These are phyloP conservation scores for Corapipo altera DNA, from an alignment of 2,113 vertebrate genomes.

Conservation along the genomic window DNA sequence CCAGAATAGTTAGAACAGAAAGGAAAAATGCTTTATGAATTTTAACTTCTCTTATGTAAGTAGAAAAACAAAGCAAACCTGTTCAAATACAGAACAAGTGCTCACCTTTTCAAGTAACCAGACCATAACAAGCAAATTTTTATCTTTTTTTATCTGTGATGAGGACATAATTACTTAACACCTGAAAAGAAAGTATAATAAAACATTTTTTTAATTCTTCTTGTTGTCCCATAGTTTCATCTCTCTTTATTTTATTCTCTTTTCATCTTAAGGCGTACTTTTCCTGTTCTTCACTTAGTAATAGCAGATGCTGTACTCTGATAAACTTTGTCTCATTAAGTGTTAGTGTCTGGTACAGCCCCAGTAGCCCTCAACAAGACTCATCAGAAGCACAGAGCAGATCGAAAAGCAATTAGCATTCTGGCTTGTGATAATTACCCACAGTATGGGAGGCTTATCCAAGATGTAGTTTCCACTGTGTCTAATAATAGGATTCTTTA, in stretches of 20 bases:
- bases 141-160: background rate
- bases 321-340: constrained; percentile 67
- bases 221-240: background rate
- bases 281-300: constrained; percentile 6
- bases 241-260: background rate
- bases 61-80: background rate
- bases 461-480: constrained; percentile 70
- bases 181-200: background rate
- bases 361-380: constrained; percentile 55
- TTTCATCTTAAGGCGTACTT: background rate
- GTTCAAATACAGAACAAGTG: background rate
- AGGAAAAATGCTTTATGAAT: background rate
- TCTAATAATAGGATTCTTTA: constrained; percentile 77
- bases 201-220: background rate
- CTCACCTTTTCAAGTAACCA: background rate
- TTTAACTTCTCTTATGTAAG: background rate
- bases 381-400: constrained; percentile 61
- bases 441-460: constrained; percentile 71
- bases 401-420: constrained; percentile 82
- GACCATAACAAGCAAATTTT: background rate
- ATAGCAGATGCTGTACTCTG: constrained; percentile 42
- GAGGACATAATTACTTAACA: background rate
- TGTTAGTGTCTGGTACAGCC: constrained; percentile 26
- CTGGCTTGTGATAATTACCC: constrained; percentile 78
- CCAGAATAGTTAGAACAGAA: background rate